These are phyloP conservation scores for Embiotoca jacksoni DNA, from an alignment of 2,113 vertebrate species.

Conservation along the genomic window DNA sequence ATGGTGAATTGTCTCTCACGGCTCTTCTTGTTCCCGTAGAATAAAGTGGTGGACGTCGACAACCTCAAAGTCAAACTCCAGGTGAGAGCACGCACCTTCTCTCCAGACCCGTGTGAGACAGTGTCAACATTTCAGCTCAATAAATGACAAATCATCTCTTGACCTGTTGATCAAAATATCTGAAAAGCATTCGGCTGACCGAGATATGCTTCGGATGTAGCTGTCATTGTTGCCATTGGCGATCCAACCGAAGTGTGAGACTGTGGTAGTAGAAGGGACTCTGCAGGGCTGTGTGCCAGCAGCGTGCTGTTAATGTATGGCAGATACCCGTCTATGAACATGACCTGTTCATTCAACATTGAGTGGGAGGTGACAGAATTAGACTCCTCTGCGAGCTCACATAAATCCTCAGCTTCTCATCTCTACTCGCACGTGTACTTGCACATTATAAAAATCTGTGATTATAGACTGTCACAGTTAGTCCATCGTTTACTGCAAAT, in stretches of 20 bases:
- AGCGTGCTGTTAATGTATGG: slow-evolving; percentile 23
- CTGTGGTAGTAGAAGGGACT: background rate
- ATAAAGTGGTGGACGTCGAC: slow-evolving; percentile 95
- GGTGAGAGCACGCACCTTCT: slow-evolving; percentile 69
- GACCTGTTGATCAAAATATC: background rate
- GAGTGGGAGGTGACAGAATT: slow-evolving; percentile 56
- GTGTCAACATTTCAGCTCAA: background rate
- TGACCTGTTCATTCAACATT: slow-evolving; percentile 59
- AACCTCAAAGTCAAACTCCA: slow-evolving; percentile 92
- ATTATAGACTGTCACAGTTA: background rate
- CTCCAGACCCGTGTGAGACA: background rate
- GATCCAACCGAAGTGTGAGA: background rate
- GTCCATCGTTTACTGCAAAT: background rate
- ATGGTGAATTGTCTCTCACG: slow-evolving; percentile 40
- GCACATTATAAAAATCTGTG: slow-evolving; percentile 10
- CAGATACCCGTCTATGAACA: slow-evolving; percentile 19
- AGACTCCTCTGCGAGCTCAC: slow-evolving; percentile 32
- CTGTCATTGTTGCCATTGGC: background rate
- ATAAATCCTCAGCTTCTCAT: slow-evolving; percentile 27
- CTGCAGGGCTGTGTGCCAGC: slow-evolving; percentile 3
- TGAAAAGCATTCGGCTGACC: background rate
- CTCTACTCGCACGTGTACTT: background rate
- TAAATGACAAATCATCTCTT: background rate
- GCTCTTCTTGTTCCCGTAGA: slow-evolving; percentile 82
- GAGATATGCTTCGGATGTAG: background rate